Base-by-base conservation (phyloP, 2,797 vertebrate genomes). In the Taenioides sp. region DNA sequence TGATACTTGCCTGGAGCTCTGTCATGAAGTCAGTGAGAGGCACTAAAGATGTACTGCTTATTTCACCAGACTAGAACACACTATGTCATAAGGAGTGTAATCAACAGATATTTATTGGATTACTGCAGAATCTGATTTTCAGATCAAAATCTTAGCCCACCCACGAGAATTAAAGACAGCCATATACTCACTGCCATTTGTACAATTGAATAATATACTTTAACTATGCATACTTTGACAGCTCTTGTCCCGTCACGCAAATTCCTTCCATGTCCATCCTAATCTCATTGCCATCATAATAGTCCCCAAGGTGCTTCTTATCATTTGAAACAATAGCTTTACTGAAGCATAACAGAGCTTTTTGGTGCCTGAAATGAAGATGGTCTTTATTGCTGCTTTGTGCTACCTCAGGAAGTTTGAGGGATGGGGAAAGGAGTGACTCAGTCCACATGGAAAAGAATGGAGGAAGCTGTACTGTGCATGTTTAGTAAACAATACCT, bases 1-100 rank as follows among this genome's bases (percentile, higher is more conserved):
- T 72, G 27, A 67, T 72, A 58, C 80, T 74, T 69, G 84, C 88
- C 86, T 79, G 25, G 11, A 66, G 65, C 65, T 66, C 47, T 23
- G n/a, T 47, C 43, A 43, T 25, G 40, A 49, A 18, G 22, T 65
- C 22, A 65, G 22, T 25, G 16, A 20, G 49, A 49, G 43, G 16
- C 23, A 18, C 64, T 34, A 43, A 40, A 63, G 37, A 43, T 43
- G 12, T 17, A 49, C 34, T 22, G 12, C 22, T 23, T 22, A 65
- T 59, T 59, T 16, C 25, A 5, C 57, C 20, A 59, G 57, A 59
- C 10, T 23, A n/a, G 18, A 52, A 52, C 43, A 23, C 54, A n/a
- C 20, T 10, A 54, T n/a, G 22, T 20, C 52, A 54, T n/a, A 23
- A 22, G n/a, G 20, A 11, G 52, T 57, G 54, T 57, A 23, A 23